Base-by-base conservation (phyloP, 2,113 vertebrate species). In the Tonatia bakeri region DNA sequence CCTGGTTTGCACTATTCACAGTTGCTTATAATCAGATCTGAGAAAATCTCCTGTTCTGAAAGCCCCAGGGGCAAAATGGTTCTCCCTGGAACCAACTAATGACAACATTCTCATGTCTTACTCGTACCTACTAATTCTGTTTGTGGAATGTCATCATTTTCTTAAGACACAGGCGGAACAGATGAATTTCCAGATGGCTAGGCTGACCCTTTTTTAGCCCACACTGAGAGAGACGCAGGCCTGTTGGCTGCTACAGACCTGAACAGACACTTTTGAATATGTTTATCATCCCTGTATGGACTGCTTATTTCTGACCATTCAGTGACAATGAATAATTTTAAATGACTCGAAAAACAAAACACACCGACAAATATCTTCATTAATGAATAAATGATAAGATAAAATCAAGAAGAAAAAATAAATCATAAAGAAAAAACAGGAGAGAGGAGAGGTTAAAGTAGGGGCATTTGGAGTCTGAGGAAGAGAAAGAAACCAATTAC, bases 331-430 rank as follows among this genome's bases (percentile, higher is more conserved):
- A 54, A 26, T 91, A 90, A 59, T 50, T 77, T 79, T 92, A 86
- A 65, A 95, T 54, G 89, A 79, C 56, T 45, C 40, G 24, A 47
- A 91, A 94, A 86, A 43, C 80, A 96, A 89, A 75, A 86, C 11
- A 93, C 7, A 75, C 2, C 43, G 11, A 40, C 87, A 96, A 79
- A 97, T 16, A 90, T 75, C 59, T 77, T 80, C 43, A 52, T 43
- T 93, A 80, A 7, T 36, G 24, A 77, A 52, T 16, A 80, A 96
- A 92, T 47, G 9, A 22, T 36, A 95, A 94, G 17, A 91, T 22
- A 95, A 96, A 94, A 84, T 31, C 50, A 59, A 24, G 19, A 7
- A 70, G 73, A 20, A 43, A 88, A 95, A 83, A 72, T 3, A 40
- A 85, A 59, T 69, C 16, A 59, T 81, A 64, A 36, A 16, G 50